Evolutionary conservation across 1,140 invertebrate species (phyloP), one percentile per base, ranked within the genome.

Genomic region (Drosophila equinoxialis): DNA sequence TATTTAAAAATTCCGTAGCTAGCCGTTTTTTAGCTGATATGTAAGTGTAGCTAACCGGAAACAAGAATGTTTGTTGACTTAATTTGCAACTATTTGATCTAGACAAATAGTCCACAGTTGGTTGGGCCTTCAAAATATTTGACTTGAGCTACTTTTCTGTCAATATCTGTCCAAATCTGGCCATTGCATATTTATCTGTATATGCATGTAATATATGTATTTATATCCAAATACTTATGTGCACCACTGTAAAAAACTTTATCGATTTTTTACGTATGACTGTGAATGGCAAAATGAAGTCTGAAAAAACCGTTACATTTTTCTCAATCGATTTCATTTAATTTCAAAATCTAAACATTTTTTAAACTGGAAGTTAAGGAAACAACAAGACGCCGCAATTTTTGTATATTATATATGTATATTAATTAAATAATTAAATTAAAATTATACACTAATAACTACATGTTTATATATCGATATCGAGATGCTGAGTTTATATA

Each of bases 361-460:
- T 23, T 10, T 20, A 23, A 51, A 11, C 20, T 10, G 7, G 1
- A 51, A 7, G 8, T 17, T 8, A 35, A 14, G 37, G 37, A 57
- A 54, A 54, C 35, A 23, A 35, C 13, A 54, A 67, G 17, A 72
- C 51, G 1, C 5, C 51, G 8, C 2, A 11, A 54, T 7, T 48
- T 41, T 84, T 71, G 51, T 84, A 80, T 87, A 83, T 89, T 71
- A 89, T 87, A 89, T 87, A 83, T 87, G 80, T 84, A 89, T 89
- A 89, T 87, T 90, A 87, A 75, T 87, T 89, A 87, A 87, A 87
- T 87, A 90, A 89, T 87, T 87, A 87, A 87, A 87, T 87, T 89
- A 87, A 86, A 82, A 86, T 86, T 89, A 87, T 89, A 89, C 77
- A 77, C 83, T 87, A 87, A 82, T 84, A 89, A 84, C 85, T 87